A percentile compares a stretch with the other conserved stretches of the same genome.
These are phyloP conservation scores for Eupsilia transversa DNA, from an alignment of 2,888 invertebrate species.

Conservation along the genomic window DNA sequence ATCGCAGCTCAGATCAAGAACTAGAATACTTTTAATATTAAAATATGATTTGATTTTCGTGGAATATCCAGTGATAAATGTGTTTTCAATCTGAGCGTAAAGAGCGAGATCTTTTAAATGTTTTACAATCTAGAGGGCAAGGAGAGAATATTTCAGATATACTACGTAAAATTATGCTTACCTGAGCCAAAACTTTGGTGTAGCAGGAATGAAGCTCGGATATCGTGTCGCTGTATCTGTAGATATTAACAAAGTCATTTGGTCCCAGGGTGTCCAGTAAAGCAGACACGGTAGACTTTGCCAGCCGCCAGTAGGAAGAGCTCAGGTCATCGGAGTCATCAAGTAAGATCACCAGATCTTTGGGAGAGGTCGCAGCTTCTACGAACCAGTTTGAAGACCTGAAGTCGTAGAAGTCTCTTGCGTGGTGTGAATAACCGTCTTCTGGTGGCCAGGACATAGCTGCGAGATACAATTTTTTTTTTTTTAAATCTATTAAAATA, in stretches of 20 bases:
- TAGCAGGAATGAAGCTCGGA: constrained; percentile 97
- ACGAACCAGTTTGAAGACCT: constrained; percentile 98
- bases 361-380: constrained; percentile 98
- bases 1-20: constrained; percentile 55
- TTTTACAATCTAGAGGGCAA: constrained; percentile 26
- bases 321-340: constrained; percentile 98
- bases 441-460: constrained; percentile 96
- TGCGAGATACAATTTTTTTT: constrained; percentile 77
- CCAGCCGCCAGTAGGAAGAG: constrained; percentile 95
- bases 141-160: neutral
- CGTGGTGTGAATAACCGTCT: constrained; percentile 94
- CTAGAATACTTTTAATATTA: constrained; percentile 59
- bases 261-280: constrained; percentile 98
- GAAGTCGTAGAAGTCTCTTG: constrained; percentile 97
- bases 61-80: constrained; percentile 57
- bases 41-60: constrained; percentile 59
- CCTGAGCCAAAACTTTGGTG: constrained; percentile 96
- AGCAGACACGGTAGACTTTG: constrained; percentile 96
- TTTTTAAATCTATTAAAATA: no score
- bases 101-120: constrained; percentile 32
- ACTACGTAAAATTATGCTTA: constrained; percentile 75
- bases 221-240: constrained; percentile 96
- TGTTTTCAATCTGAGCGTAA: constrained; percentile 52
- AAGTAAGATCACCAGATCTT: constrained; percentile 98
- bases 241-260: constrained; percentile 99